Evolutionary conservation across 2,888 invertebrate species (phyloP).

Genomic region (Teinopalpus imperialis): DNA sequence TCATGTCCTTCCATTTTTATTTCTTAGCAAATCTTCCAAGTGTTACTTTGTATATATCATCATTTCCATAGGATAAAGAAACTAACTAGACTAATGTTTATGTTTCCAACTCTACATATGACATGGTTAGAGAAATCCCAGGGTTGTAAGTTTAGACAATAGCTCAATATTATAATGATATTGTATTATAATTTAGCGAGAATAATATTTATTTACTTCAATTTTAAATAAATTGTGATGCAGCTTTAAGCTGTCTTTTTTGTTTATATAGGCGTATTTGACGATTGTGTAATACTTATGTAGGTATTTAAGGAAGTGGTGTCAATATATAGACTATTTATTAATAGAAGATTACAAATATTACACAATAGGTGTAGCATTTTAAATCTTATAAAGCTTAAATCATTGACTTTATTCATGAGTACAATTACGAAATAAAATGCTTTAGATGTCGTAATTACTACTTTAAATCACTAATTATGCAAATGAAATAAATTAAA

Average conservation of each 20-base stretch:
- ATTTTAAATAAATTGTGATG: conserved; percentile 63
- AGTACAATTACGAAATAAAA: conserved; percentile 39
- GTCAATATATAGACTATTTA: conserved; percentile 55
- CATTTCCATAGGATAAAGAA: conserved; percentile 32
- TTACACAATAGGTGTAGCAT: conserved; percentile 49
- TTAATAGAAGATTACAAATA: conserved; percentile 52
- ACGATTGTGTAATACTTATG: conserved; percentile 52
- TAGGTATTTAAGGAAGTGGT: conserved; percentile 60
- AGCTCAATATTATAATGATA: conserved; percentile 64
- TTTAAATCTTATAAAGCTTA: conserved; percentile 27
- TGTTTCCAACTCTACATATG: conserved; percentile 40
- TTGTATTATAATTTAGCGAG: conserved; percentile 61
- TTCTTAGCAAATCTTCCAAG: conserved; percentile 42
- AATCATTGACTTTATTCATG: conserved; percentile 30
- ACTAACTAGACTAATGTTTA: background rate
- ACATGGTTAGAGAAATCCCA: conserved; percentile 75
- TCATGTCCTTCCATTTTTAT: conserved; percentile 43
- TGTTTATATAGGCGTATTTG: conserved; percentile 56
- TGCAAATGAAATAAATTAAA: conserved; percentile 5
- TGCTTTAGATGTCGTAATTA: conserved; percentile 38
- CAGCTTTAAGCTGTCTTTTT: conserved; percentile 70
- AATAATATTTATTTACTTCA: conserved; percentile 63
- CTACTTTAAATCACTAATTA: conserved; percentile 22
- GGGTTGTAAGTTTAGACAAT: conserved; percentile 78
- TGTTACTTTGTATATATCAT: conserved; percentile 60